A percentile compares a stretch with the other conserved stretches of the same genome.
These are phyloP conservation scores for Philantomba maxwellii DNA, from an alignment of 2,113 vertebrate genomes.

Conservation along the genomic window DNA sequence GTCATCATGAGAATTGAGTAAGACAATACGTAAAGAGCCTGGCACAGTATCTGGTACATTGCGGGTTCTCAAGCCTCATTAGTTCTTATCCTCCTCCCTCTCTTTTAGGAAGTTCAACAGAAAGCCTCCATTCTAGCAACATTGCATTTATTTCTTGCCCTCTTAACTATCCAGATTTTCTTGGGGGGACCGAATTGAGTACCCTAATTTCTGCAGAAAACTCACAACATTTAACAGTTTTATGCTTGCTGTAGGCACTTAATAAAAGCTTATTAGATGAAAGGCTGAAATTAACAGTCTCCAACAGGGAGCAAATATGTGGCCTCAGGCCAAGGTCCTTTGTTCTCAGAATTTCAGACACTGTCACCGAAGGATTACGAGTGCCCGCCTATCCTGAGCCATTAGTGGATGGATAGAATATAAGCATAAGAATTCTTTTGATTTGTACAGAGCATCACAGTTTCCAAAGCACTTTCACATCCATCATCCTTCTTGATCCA, in stretches of 20 bases:
- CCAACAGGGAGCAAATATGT: neutral
- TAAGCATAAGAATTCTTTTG: neutral
- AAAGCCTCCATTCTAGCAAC: neutral
- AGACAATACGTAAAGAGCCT: neutral
- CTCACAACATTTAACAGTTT: neutral
- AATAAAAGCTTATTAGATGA: neutral
- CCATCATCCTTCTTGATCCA: neutral
- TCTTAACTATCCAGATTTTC: neutral
- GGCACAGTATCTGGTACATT: neutral
- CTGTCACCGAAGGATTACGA: neutral
- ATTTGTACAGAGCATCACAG: neutral
- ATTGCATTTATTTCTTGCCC: neutral
- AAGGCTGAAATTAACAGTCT: slow-evolving; percentile 9
- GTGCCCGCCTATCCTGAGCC: neutral
- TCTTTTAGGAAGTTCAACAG: neutral
- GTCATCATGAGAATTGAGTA: neutral
- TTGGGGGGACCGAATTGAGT: neutral
- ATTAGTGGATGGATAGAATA: neutral
- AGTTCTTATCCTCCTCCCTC: neutral
- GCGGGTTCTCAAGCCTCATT: neutral
- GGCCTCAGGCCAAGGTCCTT: neutral
- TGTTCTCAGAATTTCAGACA: slow-evolving; percentile 15
- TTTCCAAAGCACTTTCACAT: neutral
- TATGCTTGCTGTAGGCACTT: neutral
- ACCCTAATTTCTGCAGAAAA: neutral